These are phyloP conservation scores for Palythoa grandis DNA, from an alignment of 92 coral and sea anemone genomes.

Conservation along the genomic window DNA sequence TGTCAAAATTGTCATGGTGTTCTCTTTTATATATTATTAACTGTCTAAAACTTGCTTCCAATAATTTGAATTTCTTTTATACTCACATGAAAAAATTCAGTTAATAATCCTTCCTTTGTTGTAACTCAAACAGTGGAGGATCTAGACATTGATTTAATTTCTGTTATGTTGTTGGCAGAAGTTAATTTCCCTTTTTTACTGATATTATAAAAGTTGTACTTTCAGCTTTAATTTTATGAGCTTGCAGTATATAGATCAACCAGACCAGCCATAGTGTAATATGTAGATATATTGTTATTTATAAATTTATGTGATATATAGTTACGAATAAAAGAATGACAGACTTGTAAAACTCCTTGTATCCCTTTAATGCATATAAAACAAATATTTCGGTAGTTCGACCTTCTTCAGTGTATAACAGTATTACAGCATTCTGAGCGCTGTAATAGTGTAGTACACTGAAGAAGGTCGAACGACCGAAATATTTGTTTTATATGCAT, in stretches of 20 bases:
- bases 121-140: neutral
- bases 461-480: too few species aligned
- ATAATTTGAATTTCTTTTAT: neutral
- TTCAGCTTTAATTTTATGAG: neutral
- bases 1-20: neutral
- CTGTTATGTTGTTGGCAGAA: neutral
- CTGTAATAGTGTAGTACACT: too few species aligned
- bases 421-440: too few species aligned
- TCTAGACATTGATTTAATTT: neutral
- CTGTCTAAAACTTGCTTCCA: neutral
- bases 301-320: neutral
- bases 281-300: neutral
- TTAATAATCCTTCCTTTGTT: slow-evolving; percentile 16
- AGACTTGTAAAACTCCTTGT: too few species aligned
- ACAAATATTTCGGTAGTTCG: too few species aligned
- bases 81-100: slow-evolving; percentile 5
- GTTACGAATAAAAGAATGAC: too few species aligned
- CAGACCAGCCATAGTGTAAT: too few species aligned
- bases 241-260: neutral
- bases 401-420: too few species aligned
- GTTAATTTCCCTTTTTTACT: neutral
- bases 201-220: neutral
- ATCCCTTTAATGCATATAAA: too few species aligned
- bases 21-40: neutral
- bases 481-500: too few species aligned